phyloP scores from a whole-genome alignment of 2,797 vertebrate genomes.

The Cyclura pinguis region DNA sequence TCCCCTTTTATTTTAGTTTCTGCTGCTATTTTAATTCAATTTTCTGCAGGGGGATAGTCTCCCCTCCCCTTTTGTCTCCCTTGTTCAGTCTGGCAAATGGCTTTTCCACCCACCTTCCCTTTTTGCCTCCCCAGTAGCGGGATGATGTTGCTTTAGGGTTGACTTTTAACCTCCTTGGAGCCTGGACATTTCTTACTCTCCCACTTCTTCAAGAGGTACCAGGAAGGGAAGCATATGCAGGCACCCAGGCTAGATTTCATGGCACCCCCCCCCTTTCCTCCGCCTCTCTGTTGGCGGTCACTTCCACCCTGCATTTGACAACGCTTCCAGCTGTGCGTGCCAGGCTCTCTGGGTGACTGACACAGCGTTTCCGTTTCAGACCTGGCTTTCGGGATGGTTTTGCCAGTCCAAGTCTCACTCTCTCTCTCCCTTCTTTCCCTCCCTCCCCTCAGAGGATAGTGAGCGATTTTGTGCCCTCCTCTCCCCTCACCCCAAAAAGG shows the following conservation, averaged over 20 bases:
- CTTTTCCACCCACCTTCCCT: background rate
- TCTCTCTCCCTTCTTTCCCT: background rate
- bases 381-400: background rate
- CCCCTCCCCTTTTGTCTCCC: background rate
- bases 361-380: background rate
- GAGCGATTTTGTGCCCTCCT: background rate
- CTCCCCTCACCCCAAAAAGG: fast-evolving
- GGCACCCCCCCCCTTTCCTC: background rate
- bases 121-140: background rate
- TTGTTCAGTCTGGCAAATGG: background rate
- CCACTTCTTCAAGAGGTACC: background rate
- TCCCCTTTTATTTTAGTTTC: background rate
- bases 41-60: too few species aligned
- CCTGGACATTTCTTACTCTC: background rate
- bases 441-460: background rate
- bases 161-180: conserved; percentile 5
- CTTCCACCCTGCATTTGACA: background rate
- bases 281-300: background rate
- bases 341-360: background rate
- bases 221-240: background rate
- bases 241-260: background rate
- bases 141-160: background rate
- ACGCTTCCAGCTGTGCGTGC: background rate
- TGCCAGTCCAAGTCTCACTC: background rate
- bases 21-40: background rate